These are phyloP conservation scores for Acridotheres tristis DNA, from an alignment of 2,797 vertebrate genomes.

Conservation along the genomic window DNA sequence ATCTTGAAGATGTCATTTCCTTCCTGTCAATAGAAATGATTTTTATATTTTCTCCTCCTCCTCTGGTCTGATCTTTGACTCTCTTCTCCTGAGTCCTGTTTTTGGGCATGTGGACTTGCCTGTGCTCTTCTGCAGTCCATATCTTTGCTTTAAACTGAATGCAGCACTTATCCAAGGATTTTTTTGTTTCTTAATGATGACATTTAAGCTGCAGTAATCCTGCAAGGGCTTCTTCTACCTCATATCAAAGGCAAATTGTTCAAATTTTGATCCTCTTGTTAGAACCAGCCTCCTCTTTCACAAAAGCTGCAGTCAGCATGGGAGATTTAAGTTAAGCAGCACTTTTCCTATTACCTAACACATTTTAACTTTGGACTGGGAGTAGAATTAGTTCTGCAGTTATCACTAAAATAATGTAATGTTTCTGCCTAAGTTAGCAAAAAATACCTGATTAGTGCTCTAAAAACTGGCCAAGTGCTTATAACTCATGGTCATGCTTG, in stretches of 20 bases:
- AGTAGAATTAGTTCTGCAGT: slow-evolving; percentile 6
- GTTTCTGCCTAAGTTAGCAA: slow-evolving; percentile 12
- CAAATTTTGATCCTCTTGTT: not conserved
- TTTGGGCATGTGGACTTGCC: not conserved
- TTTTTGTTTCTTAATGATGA: not conserved
- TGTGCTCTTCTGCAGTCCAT: not conserved
- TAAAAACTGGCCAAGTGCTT: not conserved
- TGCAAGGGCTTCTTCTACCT: not conserved
- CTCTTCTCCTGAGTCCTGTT: not conserved
- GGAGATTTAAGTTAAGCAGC: not conserved
- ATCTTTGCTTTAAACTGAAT: not conserved
- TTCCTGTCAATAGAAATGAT: not conserved
- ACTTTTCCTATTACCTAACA: not conserved
- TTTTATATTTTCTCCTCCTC: not conserved
- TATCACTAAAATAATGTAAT: slow-evolving; percentile 1
- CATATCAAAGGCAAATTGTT: not conserved
- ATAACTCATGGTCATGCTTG: not conserved
- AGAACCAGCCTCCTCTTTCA: not conserved
- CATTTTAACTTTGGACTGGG: not conserved
- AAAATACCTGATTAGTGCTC: not conserved
- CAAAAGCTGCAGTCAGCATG: slow-evolving; percentile 4
- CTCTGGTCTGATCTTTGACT: not conserved
- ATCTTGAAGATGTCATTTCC: not conserved
- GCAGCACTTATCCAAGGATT: not conserved
- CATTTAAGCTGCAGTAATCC: slow-evolving; percentile 3